These are phyloP conservation scores for Girardinichthys multiradiatus DNA, from an alignment of 2,113 vertebrate species.

Conservation along the genomic window DNA sequence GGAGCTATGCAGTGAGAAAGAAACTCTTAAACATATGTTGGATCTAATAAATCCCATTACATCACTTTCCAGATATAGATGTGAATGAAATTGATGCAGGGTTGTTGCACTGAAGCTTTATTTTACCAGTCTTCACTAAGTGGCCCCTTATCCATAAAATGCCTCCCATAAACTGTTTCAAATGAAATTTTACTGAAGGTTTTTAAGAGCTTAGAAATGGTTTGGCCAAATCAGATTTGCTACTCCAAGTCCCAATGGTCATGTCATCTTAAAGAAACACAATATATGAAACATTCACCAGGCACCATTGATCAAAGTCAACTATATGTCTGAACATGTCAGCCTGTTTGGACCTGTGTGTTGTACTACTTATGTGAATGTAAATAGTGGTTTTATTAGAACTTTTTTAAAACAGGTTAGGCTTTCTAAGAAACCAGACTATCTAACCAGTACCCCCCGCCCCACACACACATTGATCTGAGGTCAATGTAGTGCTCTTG, in stretches of 20 bases:
- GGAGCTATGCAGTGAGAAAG: conserved; percentile 23
- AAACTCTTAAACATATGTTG: conserved; percentile 58
- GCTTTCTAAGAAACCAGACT: conserved; percentile 21
- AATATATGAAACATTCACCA: conserved; percentile 25
- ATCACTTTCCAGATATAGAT: conserved; percentile 67
- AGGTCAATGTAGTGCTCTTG: conserved; percentile 34
- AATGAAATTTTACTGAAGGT: conserved; percentile 24
- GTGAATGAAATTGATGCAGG: conserved; percentile 34
- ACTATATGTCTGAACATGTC: conserved; percentile 11
- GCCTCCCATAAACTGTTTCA: conserved; percentile 38
- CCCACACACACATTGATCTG: too few species aligned
- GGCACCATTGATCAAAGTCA: conserved; percentile 10
- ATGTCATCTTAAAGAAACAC: conserved; percentile 10
- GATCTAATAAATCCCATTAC: conserved; percentile 68
- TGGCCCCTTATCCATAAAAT: conserved; percentile 9
- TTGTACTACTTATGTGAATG: conserved; percentile 13
- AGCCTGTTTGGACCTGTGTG: conserved; percentile 17
- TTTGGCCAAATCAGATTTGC: conserved; percentile 30
- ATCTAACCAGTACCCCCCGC: neutral
- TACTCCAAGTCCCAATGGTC: conserved; percentile 9
- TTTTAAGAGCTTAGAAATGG: conserved; percentile 35
- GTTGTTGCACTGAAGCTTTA: conserved; percentile 2
- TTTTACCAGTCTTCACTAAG: conserved; percentile 12
- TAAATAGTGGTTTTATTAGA: conserved; percentile 12
- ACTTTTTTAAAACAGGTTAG: conserved; percentile 3